Evolutionary conservation across 2,888 invertebrate species (phyloP).

Genomic region (Agrochola lychnidis): DNA sequence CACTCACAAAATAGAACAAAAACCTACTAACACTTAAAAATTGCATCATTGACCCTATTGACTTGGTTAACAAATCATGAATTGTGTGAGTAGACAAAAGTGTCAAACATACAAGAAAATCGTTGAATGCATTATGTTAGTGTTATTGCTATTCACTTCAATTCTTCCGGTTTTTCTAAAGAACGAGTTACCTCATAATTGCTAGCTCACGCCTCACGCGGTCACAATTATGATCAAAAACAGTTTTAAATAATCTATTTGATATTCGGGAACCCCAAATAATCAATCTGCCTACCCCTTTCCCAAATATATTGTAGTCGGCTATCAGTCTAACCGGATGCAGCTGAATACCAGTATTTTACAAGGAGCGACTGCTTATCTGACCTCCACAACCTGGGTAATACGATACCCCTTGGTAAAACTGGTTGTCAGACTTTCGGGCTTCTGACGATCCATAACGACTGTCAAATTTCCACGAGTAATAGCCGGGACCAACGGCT

Average conservation of each 20-base stretch:
- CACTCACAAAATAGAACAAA: slow-evolving; percentile 1
- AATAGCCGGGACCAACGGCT: no score
- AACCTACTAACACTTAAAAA: slow-evolving; percentile 10
- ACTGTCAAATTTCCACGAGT: no score
- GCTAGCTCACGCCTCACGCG: neutral
- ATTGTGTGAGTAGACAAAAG: neutral
- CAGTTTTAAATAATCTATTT: slow-evolving; percentile 16
- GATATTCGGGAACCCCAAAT: neutral
- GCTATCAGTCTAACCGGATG: no score
- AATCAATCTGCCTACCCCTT: neutral
- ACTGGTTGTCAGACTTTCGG: no score
- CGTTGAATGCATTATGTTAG: neutral
- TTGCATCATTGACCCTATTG: neutral
- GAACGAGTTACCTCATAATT: neutral
- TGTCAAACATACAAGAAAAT: slow-evolving; percentile 7
- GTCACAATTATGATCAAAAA: slow-evolving; percentile 1
- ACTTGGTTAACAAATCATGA: neutral
- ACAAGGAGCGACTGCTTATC: no score
- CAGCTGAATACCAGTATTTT: no score
- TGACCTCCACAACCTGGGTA: no score
- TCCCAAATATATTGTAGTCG: no score
- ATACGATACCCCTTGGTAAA: no score
- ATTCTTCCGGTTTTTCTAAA: neutral
- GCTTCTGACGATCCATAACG: no score
- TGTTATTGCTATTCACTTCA: neutral